These are phyloP conservation scores for Leptinotarsa rubiginosa DNA, from an alignment of 2,888 invertebrate species.

Conservation along the genomic window DNA sequence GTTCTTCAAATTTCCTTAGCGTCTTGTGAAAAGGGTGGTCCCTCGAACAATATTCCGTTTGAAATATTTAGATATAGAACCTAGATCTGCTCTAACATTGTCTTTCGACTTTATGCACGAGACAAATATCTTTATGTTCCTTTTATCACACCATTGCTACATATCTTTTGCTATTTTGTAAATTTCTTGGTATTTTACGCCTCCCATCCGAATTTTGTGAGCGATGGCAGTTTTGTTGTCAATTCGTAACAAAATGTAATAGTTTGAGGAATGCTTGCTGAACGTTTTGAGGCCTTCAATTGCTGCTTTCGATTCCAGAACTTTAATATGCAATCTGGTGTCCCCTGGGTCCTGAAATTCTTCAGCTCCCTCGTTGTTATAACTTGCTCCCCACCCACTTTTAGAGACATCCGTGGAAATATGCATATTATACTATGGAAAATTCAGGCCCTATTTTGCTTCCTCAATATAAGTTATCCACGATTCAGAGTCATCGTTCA, in stretches of 20 bases:
- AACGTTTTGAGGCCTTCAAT: background rate
- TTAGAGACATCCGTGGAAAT: too few relatives aligned
- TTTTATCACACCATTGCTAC: background rate
- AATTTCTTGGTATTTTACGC: too few relatives aligned
- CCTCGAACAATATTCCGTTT: slow-evolving; percentile 23
- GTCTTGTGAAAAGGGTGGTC: slow-evolving; percentile 22
- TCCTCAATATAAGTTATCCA: background rate
- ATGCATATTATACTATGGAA: background rate
- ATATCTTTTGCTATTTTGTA: too few relatives aligned
- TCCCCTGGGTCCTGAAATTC: background rate
- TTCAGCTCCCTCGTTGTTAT: background rate
- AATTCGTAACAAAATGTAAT: too few relatives aligned
- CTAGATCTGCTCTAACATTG: too few relatives aligned
- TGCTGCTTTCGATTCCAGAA: background rate
- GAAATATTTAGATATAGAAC: background rate
- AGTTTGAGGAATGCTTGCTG: background rate
- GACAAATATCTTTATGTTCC: background rate
- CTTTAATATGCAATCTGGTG: background rate
- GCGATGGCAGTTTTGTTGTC: too few relatives aligned
- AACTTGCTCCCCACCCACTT: too few relatives aligned
- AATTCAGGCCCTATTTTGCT: background rate
- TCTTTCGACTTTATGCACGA: background rate
- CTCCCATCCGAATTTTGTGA: too few relatives aligned
- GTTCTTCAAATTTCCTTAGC: slow-evolving; percentile 39
- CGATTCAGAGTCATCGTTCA: background rate